A percentile compares a stretch with the other conserved stretches of the same genome.
phyloP scores from a whole-genome alignment of 2,113 vertebrate genomes.

The Phalacrocorax pelagicus region DNA sequence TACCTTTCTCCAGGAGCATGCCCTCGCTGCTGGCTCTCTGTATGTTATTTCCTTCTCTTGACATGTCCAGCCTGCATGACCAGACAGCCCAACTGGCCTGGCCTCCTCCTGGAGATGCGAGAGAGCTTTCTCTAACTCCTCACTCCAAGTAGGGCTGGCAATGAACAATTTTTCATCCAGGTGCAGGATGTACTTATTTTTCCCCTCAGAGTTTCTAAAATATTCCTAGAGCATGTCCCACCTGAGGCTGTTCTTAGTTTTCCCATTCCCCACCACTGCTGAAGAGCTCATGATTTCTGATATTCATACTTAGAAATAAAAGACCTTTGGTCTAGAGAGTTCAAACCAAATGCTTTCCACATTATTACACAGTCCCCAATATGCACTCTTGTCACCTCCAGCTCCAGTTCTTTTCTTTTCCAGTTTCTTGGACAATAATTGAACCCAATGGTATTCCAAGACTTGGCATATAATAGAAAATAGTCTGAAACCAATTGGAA shows the following conservation, averaged over 20 bases:
- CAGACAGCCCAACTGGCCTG: no score
- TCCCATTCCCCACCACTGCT: not conserved
- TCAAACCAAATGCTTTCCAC: not conserved
- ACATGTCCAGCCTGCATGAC: not conserved
- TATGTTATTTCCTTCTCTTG: not conserved
- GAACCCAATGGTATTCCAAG: not conserved
- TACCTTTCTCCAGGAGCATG: not conserved
- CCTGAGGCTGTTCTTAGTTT: not conserved
- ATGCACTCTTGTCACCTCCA: not conserved
- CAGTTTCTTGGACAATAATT: not conserved
- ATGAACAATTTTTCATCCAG: not conserved
- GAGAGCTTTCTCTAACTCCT: not conserved
- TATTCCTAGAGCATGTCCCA: not conserved
- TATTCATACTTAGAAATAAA: not conserved
- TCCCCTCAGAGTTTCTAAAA: not conserved
- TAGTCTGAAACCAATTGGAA: not conserved
- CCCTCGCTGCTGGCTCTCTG: rapidly evolving
- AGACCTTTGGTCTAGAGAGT: not conserved
- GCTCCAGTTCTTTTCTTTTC: not conserved
- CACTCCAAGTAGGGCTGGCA: not conserved
- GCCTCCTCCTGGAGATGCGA: rapidly evolving
- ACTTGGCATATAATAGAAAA: not conserved
- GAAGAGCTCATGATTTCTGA: not conserved
- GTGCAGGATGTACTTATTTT: not conserved
- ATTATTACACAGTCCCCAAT: not conserved